Percentiles rank a stretch among this genome's conserved stretches.
Conservation (phyloP, 1,140 invertebrate genomes). For the Leptinotarsa defecta region DNA sequence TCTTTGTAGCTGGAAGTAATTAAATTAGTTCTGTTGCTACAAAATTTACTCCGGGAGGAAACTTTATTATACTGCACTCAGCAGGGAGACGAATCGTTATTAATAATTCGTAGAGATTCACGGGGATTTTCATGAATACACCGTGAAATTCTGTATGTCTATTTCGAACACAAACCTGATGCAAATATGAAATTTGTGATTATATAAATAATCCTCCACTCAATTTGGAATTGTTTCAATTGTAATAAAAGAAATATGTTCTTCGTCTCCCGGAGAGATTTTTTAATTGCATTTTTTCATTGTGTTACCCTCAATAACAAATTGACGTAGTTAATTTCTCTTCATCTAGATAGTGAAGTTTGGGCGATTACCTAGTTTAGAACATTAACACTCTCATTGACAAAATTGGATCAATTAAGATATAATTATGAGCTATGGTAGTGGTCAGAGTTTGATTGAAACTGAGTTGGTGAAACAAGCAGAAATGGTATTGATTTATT, state of each 20-base stretch:
- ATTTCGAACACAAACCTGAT: too few relatives aligned
- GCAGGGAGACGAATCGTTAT: background rate
- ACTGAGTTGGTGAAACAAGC: too few relatives aligned
- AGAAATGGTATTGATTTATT: too few relatives aligned
- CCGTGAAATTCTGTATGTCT: background rate
- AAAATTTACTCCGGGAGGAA: background rate
- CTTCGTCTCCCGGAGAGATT: too few relatives aligned
- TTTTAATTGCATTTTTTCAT: too few relatives aligned
- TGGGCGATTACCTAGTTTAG: background rate
- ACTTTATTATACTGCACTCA: background rate
- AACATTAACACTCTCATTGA: background rate
- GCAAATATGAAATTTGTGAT: too few relatives aligned
- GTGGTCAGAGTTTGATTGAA: background rate
- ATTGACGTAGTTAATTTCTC: too few relatives aligned
- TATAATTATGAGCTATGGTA: background rate
- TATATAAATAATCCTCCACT: too few relatives aligned
- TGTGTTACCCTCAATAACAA: too few relatives aligned
- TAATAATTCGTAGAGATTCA: background rate
- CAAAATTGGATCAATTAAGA: constrained; percentile 1
- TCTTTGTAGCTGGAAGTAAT: background rate
- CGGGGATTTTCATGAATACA: background rate
- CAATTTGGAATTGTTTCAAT: too few relatives aligned
- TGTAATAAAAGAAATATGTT: too few relatives aligned
- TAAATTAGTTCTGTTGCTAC: background rate
- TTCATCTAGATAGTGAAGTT: background rate